Conservation (phyloP, 2,797 vertebrate species). For the Brachyalestes nurse region DNA sequence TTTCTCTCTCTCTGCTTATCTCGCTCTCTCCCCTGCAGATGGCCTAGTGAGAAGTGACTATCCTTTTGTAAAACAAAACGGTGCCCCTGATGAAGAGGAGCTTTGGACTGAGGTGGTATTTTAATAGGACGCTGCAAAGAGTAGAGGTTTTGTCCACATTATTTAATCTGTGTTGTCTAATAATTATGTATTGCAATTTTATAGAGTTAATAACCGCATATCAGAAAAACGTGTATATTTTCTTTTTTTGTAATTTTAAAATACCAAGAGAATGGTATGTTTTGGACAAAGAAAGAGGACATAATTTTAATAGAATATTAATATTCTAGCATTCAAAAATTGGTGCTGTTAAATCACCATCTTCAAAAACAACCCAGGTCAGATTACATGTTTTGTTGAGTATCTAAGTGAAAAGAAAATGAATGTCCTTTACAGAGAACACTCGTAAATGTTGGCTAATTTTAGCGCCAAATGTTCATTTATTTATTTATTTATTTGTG, state of each 20-base stretch:
- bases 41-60: constrained; percentile 31
- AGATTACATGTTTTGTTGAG: too few species aligned
- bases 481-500: too few species aligned
- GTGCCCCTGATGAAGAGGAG: constrained; percentile 17
- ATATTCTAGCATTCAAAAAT: not conserved
- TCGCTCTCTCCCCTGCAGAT: constrained; percentile 46
- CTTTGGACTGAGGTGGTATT: constrained; percentile 27
- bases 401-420: too few species aligned
- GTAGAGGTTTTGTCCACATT: not conserved
- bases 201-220: too few species aligned
- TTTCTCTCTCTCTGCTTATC: constrained; percentile 31
- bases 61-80: constrained; percentile 8
- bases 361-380: too few species aligned
- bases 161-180: not conserved
- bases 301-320: not conserved
- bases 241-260: too few species aligned
- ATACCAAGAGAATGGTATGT: not conserved
- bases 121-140: not conserved
- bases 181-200: not conserved
- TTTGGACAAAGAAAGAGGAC: not conserved
- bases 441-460: too few species aligned
- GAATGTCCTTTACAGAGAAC: too few species aligned
- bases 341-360: not conserved
- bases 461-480: too few species aligned
- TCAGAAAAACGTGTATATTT: not conserved